These are phyloP conservation scores for Meloidogyne exigua DNA, from an alignment of 1,140 invertebrate genomes.

Conservation along the genomic window DNA sequence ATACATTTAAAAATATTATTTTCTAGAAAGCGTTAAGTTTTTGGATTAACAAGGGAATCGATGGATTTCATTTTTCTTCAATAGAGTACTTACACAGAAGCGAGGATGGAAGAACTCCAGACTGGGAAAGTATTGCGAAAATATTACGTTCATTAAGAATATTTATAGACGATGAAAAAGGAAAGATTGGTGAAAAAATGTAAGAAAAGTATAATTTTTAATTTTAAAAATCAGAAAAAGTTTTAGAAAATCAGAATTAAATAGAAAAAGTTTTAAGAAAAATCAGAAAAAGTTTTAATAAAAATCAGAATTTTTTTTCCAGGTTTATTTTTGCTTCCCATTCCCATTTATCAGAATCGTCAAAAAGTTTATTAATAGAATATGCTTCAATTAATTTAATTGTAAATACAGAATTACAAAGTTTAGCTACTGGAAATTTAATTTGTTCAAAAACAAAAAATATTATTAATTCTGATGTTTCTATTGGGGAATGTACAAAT, in stretches of 20 bases:
- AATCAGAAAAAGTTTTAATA: background rate
- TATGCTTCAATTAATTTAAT: constrained; percentile 41
- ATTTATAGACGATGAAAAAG: constrained; percentile 27
- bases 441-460: constrained; percentile 31
- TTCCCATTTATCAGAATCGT: constrained; percentile 39
- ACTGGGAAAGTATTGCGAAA: constrained; percentile 13
- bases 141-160: constrained; percentile 11
- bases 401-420: constrained; percentile 51
- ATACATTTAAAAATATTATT: background rate
- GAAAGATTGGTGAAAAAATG: background rate
- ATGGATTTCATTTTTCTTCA: constrained; percentile 47
- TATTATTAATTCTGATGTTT: background rate
- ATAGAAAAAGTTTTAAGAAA: background rate
- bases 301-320: constrained; percentile 19
- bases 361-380: constrained; percentile 32
- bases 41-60: constrained; percentile 46
- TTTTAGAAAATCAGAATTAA: background rate
- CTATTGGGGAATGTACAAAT: constrained; percentile 42
- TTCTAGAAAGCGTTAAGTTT: constrained; percentile 42
- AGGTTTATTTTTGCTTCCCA: constrained; percentile 48
- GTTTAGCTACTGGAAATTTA: constrained; percentile 39
- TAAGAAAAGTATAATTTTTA: background rate
- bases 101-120: constrained; percentile 38
- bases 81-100: constrained; percentile 48
- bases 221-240: background rate